Percentiles rank a stretch among this genome's conserved stretches.
Conservation (phyloP, 1,140 invertebrate species). For the Bombus terrestris region DNA sequence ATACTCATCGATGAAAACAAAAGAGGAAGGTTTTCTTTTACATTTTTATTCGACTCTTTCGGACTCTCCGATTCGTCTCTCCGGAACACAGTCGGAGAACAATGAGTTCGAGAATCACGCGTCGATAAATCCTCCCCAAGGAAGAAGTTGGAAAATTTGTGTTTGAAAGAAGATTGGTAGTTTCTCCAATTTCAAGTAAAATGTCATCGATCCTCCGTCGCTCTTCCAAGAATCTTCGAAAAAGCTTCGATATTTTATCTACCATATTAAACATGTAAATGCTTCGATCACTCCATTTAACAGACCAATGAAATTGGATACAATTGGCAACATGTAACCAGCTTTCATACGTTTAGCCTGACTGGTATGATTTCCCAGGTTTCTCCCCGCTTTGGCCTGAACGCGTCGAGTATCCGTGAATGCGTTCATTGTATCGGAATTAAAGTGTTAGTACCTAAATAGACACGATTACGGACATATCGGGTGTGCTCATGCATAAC, state of each 20-base stretch:
- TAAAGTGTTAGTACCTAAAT: slow-evolving; percentile 64
- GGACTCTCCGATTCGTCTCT: background rate
- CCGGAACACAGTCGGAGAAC: background rate
- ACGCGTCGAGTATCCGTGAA: slow-evolving; percentile 44
- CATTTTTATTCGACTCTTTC: background rate
- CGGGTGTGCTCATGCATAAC: slow-evolving; percentile 44
- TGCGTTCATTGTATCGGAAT: slow-evolving; percentile 62
- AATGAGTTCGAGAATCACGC: background rate
- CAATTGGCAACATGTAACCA: slow-evolving; percentile 29
- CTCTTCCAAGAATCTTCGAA: background rate
- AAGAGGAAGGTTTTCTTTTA: background rate
- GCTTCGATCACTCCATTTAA: slow-evolving; percentile 41
- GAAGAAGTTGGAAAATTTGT: background rate
- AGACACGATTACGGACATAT: slow-evolving; percentile 58
- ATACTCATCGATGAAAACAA: background rate
- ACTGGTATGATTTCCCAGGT: background rate
- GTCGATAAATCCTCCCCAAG: background rate
- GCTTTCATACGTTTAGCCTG: background rate
- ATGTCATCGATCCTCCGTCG: background rate
- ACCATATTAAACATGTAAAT: slow-evolving; percentile 14
- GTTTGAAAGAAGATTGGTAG: background rate
- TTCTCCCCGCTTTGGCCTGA: background rate
- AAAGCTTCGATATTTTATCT: background rate
- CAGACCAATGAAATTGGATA: slow-evolving; percentile 39
- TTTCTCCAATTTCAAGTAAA: background rate